These are phyloP conservation scores for Anticlea derivata DNA, from an alignment of 2,888 invertebrate species.

Conservation along the genomic window DNA sequence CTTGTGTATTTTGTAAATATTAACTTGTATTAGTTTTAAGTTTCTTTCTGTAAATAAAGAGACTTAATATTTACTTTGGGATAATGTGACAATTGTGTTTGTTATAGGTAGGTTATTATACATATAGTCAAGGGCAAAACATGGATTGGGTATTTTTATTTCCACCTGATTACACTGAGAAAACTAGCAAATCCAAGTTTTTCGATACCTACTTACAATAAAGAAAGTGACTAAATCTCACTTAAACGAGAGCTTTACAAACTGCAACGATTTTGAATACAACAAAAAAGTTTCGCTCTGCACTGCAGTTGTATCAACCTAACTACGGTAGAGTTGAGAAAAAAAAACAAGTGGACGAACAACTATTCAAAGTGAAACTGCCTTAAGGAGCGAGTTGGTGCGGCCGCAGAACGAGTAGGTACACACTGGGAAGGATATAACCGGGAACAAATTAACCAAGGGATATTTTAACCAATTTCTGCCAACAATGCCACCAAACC, in stretches of 20 bases:
- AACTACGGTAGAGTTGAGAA: slow-evolving; percentile 33
- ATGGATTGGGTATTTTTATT: too few relatives aligned
- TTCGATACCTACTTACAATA: slow-evolving; percentile 8
- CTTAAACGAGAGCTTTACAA: slow-evolving; percentile 8
- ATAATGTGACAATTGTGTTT: too few relatives aligned
- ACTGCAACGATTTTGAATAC: slow-evolving; percentile 26
- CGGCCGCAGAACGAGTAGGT: slow-evolving; percentile 4
- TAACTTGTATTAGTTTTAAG: too few relatives aligned
- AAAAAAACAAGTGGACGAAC: slow-evolving; percentile 33
- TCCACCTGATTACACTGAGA: too few relatives aligned
- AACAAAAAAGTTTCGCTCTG: slow-evolving; percentile 29
- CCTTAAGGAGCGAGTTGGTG: slow-evolving; percentile 36
- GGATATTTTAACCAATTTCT: too few relatives aligned
- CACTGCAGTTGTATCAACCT: slow-evolving; percentile 35
- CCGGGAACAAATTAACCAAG: slow-evolving; percentile 3
- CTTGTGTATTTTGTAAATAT: too few relatives aligned
- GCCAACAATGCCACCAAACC: too few relatives aligned
- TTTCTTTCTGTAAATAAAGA: too few relatives aligned
- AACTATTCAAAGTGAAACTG: slow-evolving; percentile 41
- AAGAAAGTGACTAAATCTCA: slow-evolving; percentile 14
- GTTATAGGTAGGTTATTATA: too few relatives aligned
- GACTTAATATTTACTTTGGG: too few relatives aligned
- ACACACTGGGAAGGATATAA: slow-evolving; percentile 13
- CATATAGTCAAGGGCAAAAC: too few relatives aligned
- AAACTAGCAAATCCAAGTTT: not conserved